Percentiles rank a stretch among this genome's conserved stretches.
Conservation (phyloP, 2,888 invertebrate species). For the Entomobrya proxima region DNA sequence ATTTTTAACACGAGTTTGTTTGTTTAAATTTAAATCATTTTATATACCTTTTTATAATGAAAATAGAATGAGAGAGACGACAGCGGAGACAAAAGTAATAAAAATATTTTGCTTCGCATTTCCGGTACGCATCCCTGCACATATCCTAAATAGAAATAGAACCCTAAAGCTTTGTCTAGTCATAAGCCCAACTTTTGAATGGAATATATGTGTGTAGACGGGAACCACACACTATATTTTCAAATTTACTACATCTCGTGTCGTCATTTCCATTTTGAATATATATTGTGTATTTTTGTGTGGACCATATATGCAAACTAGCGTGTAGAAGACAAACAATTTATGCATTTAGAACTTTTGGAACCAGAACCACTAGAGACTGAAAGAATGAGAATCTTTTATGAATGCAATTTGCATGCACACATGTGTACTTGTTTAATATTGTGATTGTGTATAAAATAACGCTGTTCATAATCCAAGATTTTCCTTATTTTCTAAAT, state of each 20-base stretch:
- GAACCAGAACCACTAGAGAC: background rate
- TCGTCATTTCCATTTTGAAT: background rate
- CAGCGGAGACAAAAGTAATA: conserved; percentile 15
- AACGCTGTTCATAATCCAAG: too few species aligned
- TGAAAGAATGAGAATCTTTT: background rate
- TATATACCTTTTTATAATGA: too few species aligned
- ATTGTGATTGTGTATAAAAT: background rate
- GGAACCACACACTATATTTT: too few species aligned
- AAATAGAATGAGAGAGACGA: too few species aligned
- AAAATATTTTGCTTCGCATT: conserved; percentile 17
- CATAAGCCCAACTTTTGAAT: too few species aligned
- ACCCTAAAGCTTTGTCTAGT: too few species aligned
- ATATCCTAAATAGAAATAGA: too few species aligned
- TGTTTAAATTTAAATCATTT: too few species aligned
- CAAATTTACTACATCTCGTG: background rate
- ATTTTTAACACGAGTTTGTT: too few species aligned
- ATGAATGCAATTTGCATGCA: conserved; percentile 39
- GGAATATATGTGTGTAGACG: too few species aligned
- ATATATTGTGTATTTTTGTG: background rate
- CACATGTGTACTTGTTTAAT: conserved; percentile 8
- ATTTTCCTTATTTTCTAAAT: too few species aligned
- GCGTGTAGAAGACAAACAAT: conserved; percentile 13
- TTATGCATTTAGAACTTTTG: conserved; percentile 38
- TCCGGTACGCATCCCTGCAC: conserved; percentile 13
- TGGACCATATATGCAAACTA: conserved; percentile 23